Conservation (phyloP, 2,113 vertebrate genomes). For the Tringa solitaria region DNA sequence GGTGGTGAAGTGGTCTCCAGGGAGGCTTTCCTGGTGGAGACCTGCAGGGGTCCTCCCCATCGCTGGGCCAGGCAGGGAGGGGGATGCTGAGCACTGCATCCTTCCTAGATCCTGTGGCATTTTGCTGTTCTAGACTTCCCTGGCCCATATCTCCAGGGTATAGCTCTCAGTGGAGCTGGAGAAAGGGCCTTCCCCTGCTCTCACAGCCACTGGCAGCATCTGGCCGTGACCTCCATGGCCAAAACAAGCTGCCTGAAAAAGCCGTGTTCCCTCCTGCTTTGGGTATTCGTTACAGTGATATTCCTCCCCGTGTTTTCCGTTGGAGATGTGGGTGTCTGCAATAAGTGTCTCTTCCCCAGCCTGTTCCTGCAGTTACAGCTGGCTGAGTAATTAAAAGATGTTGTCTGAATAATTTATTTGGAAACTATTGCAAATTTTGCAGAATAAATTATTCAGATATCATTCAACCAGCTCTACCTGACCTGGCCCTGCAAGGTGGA, state of each 20-base stretch:
- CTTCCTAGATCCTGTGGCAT: not conserved
- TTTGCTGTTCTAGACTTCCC: not conserved
- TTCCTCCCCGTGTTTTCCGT: fast-evolving
- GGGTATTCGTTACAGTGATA: fast-evolving
- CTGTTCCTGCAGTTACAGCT: not conserved
- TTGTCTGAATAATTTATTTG: not conserved
- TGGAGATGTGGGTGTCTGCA: not conserved
- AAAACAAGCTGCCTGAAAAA: not conserved
- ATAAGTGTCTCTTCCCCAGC: not conserved
- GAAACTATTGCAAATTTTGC: not conserved
- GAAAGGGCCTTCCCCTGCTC: not conserved
- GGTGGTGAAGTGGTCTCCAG: not conserved
- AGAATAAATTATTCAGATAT: not conserved
- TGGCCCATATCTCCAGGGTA: not conserved
- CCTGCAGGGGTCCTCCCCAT: not conserved
- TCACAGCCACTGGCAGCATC: not conserved
- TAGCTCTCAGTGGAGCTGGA: not conserved
- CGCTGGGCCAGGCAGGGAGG: not conserved
- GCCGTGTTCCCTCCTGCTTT: not conserved
- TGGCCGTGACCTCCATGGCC: fast-evolving
- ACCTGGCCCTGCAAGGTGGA: not conserved
- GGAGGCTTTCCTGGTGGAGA: not conserved
- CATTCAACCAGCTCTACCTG: not conserved
- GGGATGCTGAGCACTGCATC: not conserved
- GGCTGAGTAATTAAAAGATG: not conserved